Evolutionary conservation across 2,888 invertebrate species (phyloP).

Genomic region (Scaeva pyrastri): DNA sequence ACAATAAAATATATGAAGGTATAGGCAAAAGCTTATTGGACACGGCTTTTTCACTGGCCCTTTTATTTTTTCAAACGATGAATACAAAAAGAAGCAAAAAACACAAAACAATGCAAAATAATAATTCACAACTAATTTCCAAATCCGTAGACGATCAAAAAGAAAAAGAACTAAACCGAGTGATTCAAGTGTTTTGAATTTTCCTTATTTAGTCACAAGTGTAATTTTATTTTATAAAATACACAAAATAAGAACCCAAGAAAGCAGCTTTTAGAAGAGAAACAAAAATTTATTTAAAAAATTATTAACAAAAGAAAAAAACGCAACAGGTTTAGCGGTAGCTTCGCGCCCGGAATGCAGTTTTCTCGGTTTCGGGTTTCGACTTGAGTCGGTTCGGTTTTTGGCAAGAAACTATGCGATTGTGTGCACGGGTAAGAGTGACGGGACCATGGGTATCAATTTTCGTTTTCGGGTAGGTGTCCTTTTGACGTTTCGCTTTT

Average conservation of each 20-base stretch:
- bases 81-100: conserved; percentile 32
- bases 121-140: conserved; percentile 24
- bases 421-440: neutral
- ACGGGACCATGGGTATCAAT: conserved; percentile 21
- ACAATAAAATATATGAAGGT: neutral
- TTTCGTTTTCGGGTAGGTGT: conserved; percentile 44
- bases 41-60: conserved; percentile 33
- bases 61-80: conserved; percentile 10
- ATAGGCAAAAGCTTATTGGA: conserved; percentile 12
- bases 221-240: neutral
- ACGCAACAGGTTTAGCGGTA: conserved; percentile 74
- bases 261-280: neutral
- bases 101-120: conserved; percentile 26
- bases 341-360: conserved; percentile 65
- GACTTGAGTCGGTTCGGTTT: neutral
- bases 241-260: conserved; percentile 18
- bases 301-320: conserved; percentile 36
- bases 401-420: conserved; percentile 13
- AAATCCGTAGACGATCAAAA: conserved; percentile 27
- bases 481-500: conserved; percentile 65
- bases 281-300: conserved; percentile 13
- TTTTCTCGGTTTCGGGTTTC: conserved; percentile 50
- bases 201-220: neutral
- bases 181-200: conserved; percentile 24
- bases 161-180: neutral